Conservation (phyloP, 2,113 vertebrate genomes). For the Heterotilapia buettikoferi region DNA sequence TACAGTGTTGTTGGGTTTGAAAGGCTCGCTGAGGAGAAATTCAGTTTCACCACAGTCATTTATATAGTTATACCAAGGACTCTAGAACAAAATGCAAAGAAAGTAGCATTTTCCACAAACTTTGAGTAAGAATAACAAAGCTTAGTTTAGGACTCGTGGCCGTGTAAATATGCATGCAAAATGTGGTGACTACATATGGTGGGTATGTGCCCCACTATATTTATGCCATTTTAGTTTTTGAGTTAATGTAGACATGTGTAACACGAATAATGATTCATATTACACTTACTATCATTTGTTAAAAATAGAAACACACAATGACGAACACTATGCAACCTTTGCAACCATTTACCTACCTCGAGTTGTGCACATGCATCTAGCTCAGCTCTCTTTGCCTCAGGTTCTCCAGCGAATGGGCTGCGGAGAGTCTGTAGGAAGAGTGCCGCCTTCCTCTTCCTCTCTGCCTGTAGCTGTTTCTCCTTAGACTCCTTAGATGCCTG, state of each 20-base stretch:
- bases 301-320: neutral
- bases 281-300: neutral
- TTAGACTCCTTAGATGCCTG: slow-evolving; percentile 98
- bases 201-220: neutral
- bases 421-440: slow-evolving; percentile 91
- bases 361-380: slow-evolving; percentile 66
- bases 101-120: neutral
- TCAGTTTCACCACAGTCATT: neutral
- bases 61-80: neutral
- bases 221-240: neutral
- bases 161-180: neutral
- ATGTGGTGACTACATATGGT: neutral
- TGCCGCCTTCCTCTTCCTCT: slow-evolving; percentile 93
- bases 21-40: neutral
- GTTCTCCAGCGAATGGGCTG: slow-evolving; percentile 75
- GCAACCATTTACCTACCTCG: slow-evolving; percentile 65
- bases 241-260: neutral
- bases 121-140: neutral
- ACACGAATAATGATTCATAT: neutral
- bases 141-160: neutral
- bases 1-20: neutral
- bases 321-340: neutral
- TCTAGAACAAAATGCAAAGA: neutral
- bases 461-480: slow-evolving; percentile 95
- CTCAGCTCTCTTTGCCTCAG: slow-evolving; percentile 77